phyloP scores from a whole-genome alignment of 2,888 invertebrate species.

The Lapara coniferarum region DNA sequence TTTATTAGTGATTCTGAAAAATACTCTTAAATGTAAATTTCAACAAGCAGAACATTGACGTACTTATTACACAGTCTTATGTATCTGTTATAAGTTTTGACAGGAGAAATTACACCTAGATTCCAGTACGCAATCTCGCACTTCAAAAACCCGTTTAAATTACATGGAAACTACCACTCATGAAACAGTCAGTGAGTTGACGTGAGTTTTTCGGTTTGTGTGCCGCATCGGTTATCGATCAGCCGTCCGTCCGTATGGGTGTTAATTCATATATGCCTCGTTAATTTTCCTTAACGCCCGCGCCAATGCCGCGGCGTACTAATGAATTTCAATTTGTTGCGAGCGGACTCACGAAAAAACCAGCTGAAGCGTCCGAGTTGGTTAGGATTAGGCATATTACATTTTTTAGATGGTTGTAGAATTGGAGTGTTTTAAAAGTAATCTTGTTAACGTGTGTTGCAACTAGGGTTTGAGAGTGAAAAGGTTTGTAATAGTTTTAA shows the following conservation, averaged over 20 bases:
- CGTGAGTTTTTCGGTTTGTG: slow-evolving; percentile 27
- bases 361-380: slow-evolving; percentile 10
- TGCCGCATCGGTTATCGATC: slow-evolving; percentile 59
- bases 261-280: slow-evolving; percentile 78
- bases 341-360: slow-evolving; percentile 42
- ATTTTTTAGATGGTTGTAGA: slow-evolving; percentile 24
- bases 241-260: slow-evolving; percentile 54
- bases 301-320: slow-evolving; percentile 63
- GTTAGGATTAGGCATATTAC: slow-evolving; percentile 28
- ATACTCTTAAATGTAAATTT: no score
- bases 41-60: no score
- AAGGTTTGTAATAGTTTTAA: no score
- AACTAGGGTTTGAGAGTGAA: neutral
- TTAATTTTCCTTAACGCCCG: slow-evolving; percentile 80
- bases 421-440: no score
- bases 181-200: neutral
- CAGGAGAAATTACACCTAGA: no score
- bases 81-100: no score
- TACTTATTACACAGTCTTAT: no score
- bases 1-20: no score
- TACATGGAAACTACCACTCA: neutral
- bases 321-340: slow-evolving; percentile 82
- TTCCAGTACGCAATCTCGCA: no score
- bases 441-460: slow-evolving; percentile 17
- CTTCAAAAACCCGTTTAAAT: neutral